Conservation (phyloP, 2,113 vertebrate genomes). For the Haplochromis vanheusdeni region DNA sequence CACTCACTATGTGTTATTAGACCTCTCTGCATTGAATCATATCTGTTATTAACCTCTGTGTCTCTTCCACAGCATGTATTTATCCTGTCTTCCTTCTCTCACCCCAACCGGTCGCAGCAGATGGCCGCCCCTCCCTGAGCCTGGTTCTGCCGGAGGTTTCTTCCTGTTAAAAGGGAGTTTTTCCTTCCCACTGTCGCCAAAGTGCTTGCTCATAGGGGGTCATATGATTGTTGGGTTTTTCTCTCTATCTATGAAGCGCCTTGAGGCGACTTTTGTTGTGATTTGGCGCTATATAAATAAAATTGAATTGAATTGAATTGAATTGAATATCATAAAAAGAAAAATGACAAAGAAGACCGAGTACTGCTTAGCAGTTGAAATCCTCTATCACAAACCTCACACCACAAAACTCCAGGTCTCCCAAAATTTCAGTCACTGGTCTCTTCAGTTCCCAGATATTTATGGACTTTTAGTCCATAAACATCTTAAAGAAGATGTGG, state of each 20-base stretch:
- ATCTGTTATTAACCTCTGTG: not conserved
- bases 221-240: not conserved
- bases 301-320: not conserved
- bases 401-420: not conserved
- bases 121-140: not conserved
- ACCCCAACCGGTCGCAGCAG: not conserved
- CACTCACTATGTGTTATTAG: not conserved
- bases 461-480: not conserved
- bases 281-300: not conserved
- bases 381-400: not conserved
- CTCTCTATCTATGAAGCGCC: not conserved
- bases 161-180: not conserved
- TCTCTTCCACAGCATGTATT: not conserved
- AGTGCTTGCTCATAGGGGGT: not conserved
- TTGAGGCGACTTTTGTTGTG: not conserved
- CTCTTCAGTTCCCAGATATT: not conserved
- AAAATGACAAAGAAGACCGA: not conserved
- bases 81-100: not conserved
- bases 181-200: not conserved
- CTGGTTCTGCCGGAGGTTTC: rapidly evolving
- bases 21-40: rapidly evolving
- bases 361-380: not conserved
- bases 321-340: not conserved
- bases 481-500: not conserved
- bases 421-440: not conserved